These are phyloP conservation scores for Dromiciops gliroides DNA, from an alignment of 2,113 vertebrate genomes.

Conservation along the genomic window DNA sequence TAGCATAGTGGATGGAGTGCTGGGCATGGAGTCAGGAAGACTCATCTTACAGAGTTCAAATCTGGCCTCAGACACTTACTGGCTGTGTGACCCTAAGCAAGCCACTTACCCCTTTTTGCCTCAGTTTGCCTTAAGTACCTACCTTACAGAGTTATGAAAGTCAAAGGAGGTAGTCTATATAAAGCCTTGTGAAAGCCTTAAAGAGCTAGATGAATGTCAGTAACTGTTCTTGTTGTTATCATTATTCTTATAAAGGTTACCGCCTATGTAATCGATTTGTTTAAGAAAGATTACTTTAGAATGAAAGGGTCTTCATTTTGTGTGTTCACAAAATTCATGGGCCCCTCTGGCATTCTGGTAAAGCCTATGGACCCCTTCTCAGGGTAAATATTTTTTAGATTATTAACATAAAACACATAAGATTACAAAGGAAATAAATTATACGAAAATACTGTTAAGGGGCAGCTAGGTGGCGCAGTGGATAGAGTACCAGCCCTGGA, in stretches of 20 bases:
- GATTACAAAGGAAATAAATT: neutral
- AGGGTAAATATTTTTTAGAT: too few relatives aligned
- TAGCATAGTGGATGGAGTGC: too few relatives aligned
- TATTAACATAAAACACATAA: neutral
- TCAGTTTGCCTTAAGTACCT: neutral
- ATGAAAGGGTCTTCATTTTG: neutral
- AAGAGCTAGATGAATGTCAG: neutral
- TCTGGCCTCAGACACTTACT: too few relatives aligned
- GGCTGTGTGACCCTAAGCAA: too few relatives aligned
- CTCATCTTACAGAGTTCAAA: too few relatives aligned
- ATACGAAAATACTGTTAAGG: neutral
- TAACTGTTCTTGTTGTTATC: neutral
- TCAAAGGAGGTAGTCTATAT: neutral
- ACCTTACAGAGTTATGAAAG: neutral
- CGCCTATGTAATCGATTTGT: neutral
- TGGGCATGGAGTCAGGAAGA: too few relatives aligned
- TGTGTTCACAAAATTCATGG: neutral
- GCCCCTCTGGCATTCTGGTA: neutral
- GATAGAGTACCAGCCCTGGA: too few relatives aligned
- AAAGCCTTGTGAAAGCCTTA: neutral
- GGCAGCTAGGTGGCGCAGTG: too few relatives aligned
- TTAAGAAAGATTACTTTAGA: neutral
- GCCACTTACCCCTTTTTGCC: too few relatives aligned
- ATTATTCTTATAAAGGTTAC: neutral
- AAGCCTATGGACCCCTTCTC: neutral